Percentiles rank a stretch among this genome's conserved stretches.
Conservation (phyloP, 2,888 invertebrate genomes). For the Sinhomidia bicolor region DNA sequence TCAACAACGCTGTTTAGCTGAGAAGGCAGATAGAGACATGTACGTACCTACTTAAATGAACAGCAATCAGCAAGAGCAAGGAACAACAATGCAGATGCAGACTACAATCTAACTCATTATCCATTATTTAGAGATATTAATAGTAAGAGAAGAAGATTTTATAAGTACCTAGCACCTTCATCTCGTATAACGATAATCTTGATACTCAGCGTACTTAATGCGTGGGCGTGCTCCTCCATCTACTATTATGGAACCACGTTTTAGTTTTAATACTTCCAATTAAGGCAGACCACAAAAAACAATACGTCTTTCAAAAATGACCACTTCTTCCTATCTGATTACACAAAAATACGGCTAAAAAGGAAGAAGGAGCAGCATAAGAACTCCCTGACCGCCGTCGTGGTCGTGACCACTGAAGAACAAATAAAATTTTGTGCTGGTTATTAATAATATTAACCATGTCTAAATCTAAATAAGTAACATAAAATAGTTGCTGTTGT, state of each 20-base stretch:
- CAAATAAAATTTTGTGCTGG: background rate
- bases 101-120: too few species aligned
- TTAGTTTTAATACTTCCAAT: conserved; percentile 5
- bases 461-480: background rate
- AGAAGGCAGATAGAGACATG: too few species aligned
- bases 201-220: background rate
- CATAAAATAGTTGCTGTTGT: background rate
- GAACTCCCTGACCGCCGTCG: background rate
- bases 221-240: background rate
- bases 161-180: conserved; percentile 10
- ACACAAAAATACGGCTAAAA: background rate
- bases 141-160: background rate
- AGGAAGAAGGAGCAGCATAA: background rate
- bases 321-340: conserved; percentile 9
- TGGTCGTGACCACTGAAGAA: background rate
- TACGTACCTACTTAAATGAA: too few species aligned
- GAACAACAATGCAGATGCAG: too few species aligned
- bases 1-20: too few species aligned
- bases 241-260: background rate
- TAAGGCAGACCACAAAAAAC: background rate
- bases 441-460: background rate
- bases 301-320: conserved; percentile 18
- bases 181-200: background rate
- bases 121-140: too few species aligned
- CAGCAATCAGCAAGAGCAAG: too few species aligned